Percentiles rank a stretch among this genome's conserved stretches.
Conservation (phyloP, 1,140 invertebrate species). For the Lithobius niger region DNA sequence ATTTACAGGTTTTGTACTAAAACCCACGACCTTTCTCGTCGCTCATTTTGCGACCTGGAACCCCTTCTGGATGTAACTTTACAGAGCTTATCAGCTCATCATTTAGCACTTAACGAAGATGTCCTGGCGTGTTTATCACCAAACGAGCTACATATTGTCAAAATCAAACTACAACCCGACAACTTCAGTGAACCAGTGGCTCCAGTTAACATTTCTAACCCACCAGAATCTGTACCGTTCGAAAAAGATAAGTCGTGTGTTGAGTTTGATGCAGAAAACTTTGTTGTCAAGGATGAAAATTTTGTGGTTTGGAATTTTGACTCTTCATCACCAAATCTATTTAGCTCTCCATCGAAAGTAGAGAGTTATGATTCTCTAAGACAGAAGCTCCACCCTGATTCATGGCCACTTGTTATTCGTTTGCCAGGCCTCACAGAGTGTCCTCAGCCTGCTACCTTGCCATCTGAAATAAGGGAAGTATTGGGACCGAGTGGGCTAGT, state of each 20-base stretch:
- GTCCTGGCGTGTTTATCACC: slow-evolving; percentile 40
- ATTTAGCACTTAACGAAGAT: slow-evolving; percentile 42
- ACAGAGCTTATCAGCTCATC: slow-evolving; percentile 38
- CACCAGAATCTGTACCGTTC: no score
- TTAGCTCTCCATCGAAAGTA: not conserved
- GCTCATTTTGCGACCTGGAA: slow-evolving; percentile 51
- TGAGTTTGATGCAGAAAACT: slow-evolving; percentile 2
- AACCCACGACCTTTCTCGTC: slow-evolving; percentile 45
- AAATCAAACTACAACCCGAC: slow-evolving; percentile 8
- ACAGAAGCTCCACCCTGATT: slow-evolving; percentile 14
- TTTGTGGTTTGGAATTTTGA: slow-evolving; percentile 18
- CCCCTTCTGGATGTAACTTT: slow-evolving; percentile 35
- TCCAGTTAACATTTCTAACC: no score
- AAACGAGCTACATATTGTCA: slow-evolving; percentile 34
- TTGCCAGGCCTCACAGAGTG: slow-evolving; percentile 13
- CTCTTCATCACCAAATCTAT: not conserved
- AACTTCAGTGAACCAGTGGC: not conserved
- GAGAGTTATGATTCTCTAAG: slow-evolving; percentile 9
- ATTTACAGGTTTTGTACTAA: slow-evolving; percentile 44
- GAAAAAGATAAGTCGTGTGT: no score
- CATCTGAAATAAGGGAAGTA: not conserved
- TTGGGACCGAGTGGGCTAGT: not conserved
- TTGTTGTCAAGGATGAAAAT: slow-evolving; percentile 13
- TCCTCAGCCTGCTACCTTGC: not conserved
- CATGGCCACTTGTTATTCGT: slow-evolving; percentile 19